phyloP scores from a whole-genome alignment of 2,797 vertebrate species.

The Cirrhinus molitorella region DNA sequence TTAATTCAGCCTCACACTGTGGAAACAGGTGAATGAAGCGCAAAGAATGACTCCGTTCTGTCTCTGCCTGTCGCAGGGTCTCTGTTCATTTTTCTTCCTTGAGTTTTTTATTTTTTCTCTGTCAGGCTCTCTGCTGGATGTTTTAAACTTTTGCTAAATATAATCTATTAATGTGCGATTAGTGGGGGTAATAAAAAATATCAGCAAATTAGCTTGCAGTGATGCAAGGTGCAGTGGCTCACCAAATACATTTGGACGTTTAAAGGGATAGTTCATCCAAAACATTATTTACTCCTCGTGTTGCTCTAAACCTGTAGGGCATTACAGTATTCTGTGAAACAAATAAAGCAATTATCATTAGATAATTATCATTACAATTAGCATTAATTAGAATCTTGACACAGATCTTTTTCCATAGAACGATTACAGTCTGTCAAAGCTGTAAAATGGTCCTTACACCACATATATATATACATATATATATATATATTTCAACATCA shows the following conservation, averaged over 20 bases:
- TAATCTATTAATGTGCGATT: background rate
- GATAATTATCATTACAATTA: background rate
- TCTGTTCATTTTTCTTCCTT: background rate
- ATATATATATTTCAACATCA: background rate
- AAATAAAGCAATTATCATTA: background rate
- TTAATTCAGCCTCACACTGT: constrained; percentile 51
- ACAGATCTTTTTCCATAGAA: background rate
- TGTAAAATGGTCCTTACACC: too few relatives aligned
- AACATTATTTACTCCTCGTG: background rate
- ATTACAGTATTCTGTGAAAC: background rate
- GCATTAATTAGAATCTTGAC: background rate
- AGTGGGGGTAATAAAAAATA: background rate
- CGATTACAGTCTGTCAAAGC: too few relatives aligned
- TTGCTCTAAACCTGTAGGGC: background rate
- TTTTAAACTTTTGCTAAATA: constrained; percentile 1
- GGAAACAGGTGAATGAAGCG: constrained; percentile 47
- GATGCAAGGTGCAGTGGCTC: background rate
- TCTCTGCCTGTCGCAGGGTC: constrained; percentile 20
- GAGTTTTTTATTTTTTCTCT: background rate
- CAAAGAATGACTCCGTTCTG: constrained; percentile 7
- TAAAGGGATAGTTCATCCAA: background rate
- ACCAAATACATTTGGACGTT: background rate
- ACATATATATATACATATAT: too few relatives aligned
- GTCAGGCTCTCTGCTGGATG: background rate
- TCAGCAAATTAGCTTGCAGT: background rate